These are phyloP conservation scores for Oopsacas minuta DNA, from an alignment of 37 sponge, comb jelly and placozoan species.

Conservation along the genomic window DNA sequence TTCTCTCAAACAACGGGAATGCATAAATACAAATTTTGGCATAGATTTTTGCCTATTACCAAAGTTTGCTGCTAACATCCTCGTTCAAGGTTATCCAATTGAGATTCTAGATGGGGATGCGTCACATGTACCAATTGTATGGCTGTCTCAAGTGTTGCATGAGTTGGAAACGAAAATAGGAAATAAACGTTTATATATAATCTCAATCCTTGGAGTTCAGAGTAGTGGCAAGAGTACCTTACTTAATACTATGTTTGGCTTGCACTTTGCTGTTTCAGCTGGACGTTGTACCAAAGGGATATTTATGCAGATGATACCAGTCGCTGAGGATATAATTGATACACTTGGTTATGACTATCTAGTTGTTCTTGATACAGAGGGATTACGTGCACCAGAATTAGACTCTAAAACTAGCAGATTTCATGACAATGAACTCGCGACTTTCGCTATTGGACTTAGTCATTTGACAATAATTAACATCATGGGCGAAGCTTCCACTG, in stretches of 20 bases:
- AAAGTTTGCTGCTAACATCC: slow-evolving; percentile 23
- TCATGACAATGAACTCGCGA: slow-evolving; percentile 27
- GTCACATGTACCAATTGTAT: slow-evolving; percentile 27
- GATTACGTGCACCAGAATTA: slow-evolving; percentile 33
- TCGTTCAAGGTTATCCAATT: slow-evolving; percentile 29
- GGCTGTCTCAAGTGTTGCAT: slow-evolving; percentile 26
- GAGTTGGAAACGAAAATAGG: background rate
- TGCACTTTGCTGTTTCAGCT: slow-evolving; percentile 28
- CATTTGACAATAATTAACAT: slow-evolving; percentile 29
- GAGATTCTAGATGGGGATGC: slow-evolving; percentile 33
- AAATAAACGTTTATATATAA: background rate
- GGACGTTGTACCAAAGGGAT: slow-evolving; percentile 30
- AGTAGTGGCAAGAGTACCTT: slow-evolving; percentile 23
- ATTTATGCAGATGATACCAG: slow-evolving; percentile 28
- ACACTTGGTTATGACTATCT: slow-evolving; percentile 11
- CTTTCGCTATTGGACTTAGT: slow-evolving; percentile 32
- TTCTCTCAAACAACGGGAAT: background rate
- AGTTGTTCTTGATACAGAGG: slow-evolving; percentile 30
- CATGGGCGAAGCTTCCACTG: slow-evolving; percentile 26
- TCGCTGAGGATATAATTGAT: background rate
- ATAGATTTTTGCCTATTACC: background rate
- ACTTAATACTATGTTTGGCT: slow-evolving; percentile 22
- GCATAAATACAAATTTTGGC: background rate
- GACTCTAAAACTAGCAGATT: background rate
- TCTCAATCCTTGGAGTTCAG: slow-evolving; percentile 26